Conservation (phyloP, 2,888 invertebrate species). For the Anticlea derivata region DNA sequence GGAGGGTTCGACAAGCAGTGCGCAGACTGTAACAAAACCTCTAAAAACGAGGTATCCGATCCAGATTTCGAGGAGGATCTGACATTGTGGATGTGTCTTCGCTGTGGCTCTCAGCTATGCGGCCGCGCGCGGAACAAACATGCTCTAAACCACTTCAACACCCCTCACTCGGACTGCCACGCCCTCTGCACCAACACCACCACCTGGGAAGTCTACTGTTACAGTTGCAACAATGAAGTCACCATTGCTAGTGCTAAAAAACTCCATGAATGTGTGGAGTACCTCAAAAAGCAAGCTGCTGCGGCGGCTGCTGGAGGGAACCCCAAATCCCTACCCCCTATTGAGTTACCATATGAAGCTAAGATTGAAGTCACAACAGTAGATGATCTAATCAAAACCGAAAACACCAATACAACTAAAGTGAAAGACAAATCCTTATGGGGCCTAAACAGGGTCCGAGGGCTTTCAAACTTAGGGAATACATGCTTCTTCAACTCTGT, state of each 20-base stretch:
- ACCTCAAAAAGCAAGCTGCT: conserved; percentile 85
- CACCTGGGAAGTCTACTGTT: conserved; percentile 90
- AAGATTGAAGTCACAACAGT: conserved; percentile 55
- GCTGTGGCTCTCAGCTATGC: conserved; percentile 91
- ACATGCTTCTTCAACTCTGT: conserved; percentile 99
- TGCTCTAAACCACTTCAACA: conserved; percentile 89
- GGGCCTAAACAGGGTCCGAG: conserved; percentile 86
- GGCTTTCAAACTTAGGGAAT: conserved; percentile 95
- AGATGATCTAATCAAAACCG: conserved; percentile 53
- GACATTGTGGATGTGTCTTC: conserved; percentile 90
- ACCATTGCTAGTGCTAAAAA: conserved; percentile 85
- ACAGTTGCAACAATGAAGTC: conserved; percentile 89
- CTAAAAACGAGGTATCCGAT: conserved; percentile 67
- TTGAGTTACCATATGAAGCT: conserved; percentile 60
- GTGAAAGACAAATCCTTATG: conserved; percentile 64
- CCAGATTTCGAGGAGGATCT: conserved; percentile 78
- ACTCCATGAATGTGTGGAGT: conserved; percentile 89
- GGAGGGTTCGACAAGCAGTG: conserved; percentile 84
- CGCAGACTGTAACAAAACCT: conserved; percentile 81
- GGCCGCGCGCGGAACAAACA: conserved; percentile 87
- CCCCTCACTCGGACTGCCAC: conserved; percentile 90
- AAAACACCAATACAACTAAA: conserved; percentile 46
- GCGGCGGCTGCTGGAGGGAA: conserved; percentile 47
- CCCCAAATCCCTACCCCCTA: conserved; percentile 63
- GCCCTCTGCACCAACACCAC: conserved; percentile 88